These are phyloP conservation scores for Phoeniculus purpureus DNA, from an alignment of 2,797 vertebrate species.

Conservation along the genomic window DNA sequence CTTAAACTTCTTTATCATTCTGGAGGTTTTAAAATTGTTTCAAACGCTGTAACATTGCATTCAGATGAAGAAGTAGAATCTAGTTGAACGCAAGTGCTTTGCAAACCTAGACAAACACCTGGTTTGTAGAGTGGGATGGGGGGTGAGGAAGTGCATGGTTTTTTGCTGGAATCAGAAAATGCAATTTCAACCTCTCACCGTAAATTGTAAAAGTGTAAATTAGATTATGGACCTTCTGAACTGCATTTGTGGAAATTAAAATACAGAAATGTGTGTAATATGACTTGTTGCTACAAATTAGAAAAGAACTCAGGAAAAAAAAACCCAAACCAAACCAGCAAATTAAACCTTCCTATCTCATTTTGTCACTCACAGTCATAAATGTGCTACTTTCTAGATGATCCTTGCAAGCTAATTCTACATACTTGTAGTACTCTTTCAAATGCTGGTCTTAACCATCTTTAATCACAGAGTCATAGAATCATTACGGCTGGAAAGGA, in stretches of 20 bases:
- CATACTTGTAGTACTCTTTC: background rate
- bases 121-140: background rate
- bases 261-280: background rate
- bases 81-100: background rate
- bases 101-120: background rate
- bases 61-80: background rate
- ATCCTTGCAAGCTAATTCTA: background rate
- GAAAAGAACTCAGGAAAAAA: background rate
- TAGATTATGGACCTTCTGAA: background rate
- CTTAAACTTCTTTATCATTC: background rate
- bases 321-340: rapidly evolving
- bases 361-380: background rate
- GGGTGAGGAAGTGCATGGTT: rapidly evolving
- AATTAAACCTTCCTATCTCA: background rate
- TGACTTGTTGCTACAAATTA: background rate
- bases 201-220: background rate
- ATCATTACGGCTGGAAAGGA: no score
- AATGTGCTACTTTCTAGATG: background rate
- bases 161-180: background rate
- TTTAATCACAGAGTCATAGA: background rate
- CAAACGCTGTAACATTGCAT: background rate
- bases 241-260: background rate
- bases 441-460: background rate
- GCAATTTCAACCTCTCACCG: background rate
- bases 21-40: background rate